Base-by-base conservation (phyloP, 1,140 invertebrate species). In the Tribolium madens region DNA sequence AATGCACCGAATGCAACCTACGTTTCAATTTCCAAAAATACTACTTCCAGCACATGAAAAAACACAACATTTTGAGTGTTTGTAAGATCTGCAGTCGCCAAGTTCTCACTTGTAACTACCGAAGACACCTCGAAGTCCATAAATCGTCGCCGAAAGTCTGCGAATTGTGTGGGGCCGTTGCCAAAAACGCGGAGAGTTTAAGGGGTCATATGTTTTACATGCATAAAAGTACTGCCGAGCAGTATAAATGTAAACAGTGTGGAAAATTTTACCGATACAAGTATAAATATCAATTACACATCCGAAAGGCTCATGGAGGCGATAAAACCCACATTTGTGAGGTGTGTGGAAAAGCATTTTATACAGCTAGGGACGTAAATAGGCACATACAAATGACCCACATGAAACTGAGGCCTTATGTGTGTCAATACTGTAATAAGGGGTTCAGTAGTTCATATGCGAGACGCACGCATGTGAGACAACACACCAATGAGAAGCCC, bases 361-460 rank as follows among this genome's bases (percentile, higher is more conserved):
- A 80, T 68, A 71, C 76, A 13, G 76, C 75, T 26, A 36, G 76
- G 71, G 77, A 81, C 74, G 50, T 82, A 21, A 81, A 77, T 31
- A 80, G 76, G 13, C 82, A 83, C 42, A 80, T 83, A 4, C 78
- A 78, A 18, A 83, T 81, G 80, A 82, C 79, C 7, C 82, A 83
- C 52, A 77, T 78, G 71, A 79, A 81, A 75, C 13, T 82, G 15
- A 73, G 81, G 14, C 82, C 82, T 1, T 82, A 78, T 64, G 68
- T 77, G 10, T 83, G 82, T 70, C 68, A 76, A 10, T 70, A 78
- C 71, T 83, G 82, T 57, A 75, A 21, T n/a, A 78, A 81, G 33
- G 78, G 82, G 31, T 83, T 83, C 46, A 72, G 79, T 80, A 83
- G 36, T 76, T 77, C 21, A 79, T 82, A 14, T 82, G 57, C 82